phyloP scores from a whole-genome alignment of 2,888 invertebrate species.

The Cloeon dipterum region DNA sequence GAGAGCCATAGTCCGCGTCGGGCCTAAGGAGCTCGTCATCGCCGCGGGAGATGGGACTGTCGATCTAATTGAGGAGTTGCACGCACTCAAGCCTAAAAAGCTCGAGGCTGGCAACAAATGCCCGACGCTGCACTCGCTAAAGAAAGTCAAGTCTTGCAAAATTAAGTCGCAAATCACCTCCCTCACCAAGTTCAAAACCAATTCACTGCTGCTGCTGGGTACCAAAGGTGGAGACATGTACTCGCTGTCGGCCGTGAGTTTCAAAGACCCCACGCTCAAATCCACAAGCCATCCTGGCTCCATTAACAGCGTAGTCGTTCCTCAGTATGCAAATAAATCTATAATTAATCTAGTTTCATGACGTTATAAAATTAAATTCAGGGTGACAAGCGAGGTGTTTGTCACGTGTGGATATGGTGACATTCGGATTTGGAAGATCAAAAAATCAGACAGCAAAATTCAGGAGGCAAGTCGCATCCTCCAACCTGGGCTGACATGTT shows the following conservation, averaged over 20 bases:
- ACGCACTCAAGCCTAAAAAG: slow-evolving; percentile 17
- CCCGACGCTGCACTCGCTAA: background rate
- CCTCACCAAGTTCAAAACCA: slow-evolving; percentile 30
- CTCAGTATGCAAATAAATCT: slow-evolving; percentile 33
- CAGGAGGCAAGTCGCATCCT: background rate
- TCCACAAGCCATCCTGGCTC: slow-evolving; percentile 63
- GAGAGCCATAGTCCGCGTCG: slow-evolving; percentile 34
- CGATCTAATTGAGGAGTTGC: slow-evolving; percentile 39
- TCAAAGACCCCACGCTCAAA: slow-evolving; percentile 35
- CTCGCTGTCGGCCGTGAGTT: slow-evolving; percentile 40
- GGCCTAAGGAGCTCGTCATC: slow-evolving; percentile 34
- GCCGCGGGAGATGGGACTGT: slow-evolving; percentile 72
- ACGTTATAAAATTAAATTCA: background rate
- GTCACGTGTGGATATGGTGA: background rate
- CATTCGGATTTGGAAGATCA: background rate
- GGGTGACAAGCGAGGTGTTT: background rate
- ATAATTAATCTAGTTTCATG: background rate
- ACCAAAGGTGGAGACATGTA: slow-evolving; percentile 64
- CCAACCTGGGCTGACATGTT: background rate
- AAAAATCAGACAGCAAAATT: background rate
- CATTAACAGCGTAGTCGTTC: slow-evolving; percentile 64
- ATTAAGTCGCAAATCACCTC: slow-evolving; percentile 47
- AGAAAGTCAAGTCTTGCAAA: background rate
- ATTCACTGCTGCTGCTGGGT: slow-evolving; percentile 45
- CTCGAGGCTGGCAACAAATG: slow-evolving; percentile 8